phyloP scores from a whole-genome alignment of 2,888 invertebrate genomes.

The Deroplatys truncata region DNA sequence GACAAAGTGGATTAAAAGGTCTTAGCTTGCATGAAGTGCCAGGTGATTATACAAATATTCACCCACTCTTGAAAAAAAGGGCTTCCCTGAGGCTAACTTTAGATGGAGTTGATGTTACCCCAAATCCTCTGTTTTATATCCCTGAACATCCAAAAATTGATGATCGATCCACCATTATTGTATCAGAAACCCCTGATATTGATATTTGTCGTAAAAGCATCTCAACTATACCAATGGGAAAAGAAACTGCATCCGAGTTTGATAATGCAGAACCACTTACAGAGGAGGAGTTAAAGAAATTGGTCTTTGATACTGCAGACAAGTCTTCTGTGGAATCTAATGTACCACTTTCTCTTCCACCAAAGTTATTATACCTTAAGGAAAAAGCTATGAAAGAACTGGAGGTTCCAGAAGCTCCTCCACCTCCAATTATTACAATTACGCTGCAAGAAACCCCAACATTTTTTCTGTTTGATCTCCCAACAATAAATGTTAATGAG shows the following conservation, averaged over 20 bases:
- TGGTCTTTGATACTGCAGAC: background rate
- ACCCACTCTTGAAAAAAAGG: background rate
- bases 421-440: slow-evolving; percentile 38
- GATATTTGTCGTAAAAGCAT: background rate
- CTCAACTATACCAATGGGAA: background rate
- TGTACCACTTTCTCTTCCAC: background rate
- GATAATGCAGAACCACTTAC: background rate
- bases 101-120: slow-evolving; percentile 21
- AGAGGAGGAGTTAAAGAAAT: slow-evolving; percentile 17
- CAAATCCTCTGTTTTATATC: slow-evolving; percentile 14
- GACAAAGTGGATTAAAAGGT: background rate
- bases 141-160: background rate
- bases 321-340: background rate
- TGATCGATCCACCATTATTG: background rate
- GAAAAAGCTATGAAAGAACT: background rate
- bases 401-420: background rate
- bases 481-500: slow-evolving; percentile 58
- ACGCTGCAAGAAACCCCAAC: slow-evolving; percentile 65
- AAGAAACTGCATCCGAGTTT: background rate
- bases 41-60: background rate
- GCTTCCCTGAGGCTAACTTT: background rate
- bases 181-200: background rate
- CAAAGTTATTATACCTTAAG: background rate
- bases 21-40: background rate
- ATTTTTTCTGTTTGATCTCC: slow-evolving; percentile 58